A percentile compares a stretch with the other conserved stretches of the same genome.
These are phyloP conservation scores for Thera obeliscata DNA, from an alignment of 2,888 invertebrate species.

Conservation along the genomic window DNA sequence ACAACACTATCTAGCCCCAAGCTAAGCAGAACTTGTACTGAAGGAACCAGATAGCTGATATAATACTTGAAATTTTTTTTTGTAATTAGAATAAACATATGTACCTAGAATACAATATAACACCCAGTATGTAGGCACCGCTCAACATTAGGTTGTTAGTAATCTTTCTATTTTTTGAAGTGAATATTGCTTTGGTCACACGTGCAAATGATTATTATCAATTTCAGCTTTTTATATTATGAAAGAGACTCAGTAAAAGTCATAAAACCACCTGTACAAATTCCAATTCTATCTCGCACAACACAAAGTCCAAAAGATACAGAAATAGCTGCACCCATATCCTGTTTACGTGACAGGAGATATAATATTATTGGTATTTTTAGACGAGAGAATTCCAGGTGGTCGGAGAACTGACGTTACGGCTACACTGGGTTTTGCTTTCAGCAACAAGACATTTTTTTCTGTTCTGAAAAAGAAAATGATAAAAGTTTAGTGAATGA, in stretches of 20 bases:
- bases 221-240: constrained; percentile 12
- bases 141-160: no score
- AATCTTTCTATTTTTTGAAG: neutral
- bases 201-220: constrained; percentile 12
- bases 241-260: neutral
- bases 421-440: neutral
- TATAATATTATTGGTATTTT: constrained; percentile 44
- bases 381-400: constrained; percentile 10
- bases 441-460: no score
- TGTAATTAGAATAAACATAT: no score
- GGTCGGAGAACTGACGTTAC: constrained; percentile 1
- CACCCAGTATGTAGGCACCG: no score
- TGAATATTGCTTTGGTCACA: neutral
- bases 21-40: no score
- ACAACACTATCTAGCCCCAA: no score
- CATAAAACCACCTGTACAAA: constrained; percentile 1
- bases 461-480: no score
- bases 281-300: constrained; percentile 5
- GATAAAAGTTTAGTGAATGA: no score
- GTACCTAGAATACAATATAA: no score
- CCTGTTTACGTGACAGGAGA: constrained; percentile 52
- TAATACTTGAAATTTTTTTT: no score
- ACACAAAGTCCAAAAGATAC: constrained; percentile 8
- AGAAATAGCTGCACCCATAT: constrained; percentile 37
- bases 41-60: no score